Evolutionary conservation across 2,113 vertebrate species (phyloP).

Genomic region (Apodemus sylvaticus): DNA sequence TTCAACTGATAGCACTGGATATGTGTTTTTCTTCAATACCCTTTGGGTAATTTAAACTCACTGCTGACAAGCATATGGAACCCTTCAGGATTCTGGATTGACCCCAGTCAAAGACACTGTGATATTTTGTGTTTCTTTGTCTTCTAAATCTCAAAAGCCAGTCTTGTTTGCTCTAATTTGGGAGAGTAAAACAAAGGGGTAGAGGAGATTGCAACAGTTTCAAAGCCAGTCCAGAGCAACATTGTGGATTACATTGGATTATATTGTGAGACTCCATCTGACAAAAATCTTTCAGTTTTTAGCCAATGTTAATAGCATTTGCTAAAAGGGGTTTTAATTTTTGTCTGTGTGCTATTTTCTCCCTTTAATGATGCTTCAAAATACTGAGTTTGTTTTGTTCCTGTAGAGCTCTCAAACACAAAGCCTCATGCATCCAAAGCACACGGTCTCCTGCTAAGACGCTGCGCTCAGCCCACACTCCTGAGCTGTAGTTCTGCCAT

Average conservation of each 20-base stretch:
- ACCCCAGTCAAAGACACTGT: neutral
- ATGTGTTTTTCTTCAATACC: neutral
- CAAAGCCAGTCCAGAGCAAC: neutral
- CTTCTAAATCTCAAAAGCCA: neutral
- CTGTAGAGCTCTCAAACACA: neutral
- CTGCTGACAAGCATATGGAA: neutral
- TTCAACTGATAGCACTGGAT: neutral
- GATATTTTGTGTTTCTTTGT: neutral
- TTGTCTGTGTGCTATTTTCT: conserved; percentile 27
- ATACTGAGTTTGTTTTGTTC: neutral
- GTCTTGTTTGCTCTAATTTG: neutral
- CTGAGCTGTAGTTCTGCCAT: neutral
- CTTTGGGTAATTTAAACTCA: neutral
- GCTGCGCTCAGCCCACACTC: neutral
- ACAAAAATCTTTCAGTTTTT: neutral
- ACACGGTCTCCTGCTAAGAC: neutral
- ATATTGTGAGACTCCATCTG: neutral
- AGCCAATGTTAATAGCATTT: neutral
- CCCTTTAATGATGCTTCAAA: neutral
- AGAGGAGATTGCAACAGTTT: too few species aligned
- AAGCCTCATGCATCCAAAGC: neutral
- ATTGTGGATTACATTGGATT: neutral
- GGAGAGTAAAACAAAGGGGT: neutral
- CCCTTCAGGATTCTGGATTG: neutral
- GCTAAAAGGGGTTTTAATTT: neutral